Evolutionary conservation across 2,113 vertebrate genomes (phyloP).

Genomic region (Aegithalos caudatus): DNA sequence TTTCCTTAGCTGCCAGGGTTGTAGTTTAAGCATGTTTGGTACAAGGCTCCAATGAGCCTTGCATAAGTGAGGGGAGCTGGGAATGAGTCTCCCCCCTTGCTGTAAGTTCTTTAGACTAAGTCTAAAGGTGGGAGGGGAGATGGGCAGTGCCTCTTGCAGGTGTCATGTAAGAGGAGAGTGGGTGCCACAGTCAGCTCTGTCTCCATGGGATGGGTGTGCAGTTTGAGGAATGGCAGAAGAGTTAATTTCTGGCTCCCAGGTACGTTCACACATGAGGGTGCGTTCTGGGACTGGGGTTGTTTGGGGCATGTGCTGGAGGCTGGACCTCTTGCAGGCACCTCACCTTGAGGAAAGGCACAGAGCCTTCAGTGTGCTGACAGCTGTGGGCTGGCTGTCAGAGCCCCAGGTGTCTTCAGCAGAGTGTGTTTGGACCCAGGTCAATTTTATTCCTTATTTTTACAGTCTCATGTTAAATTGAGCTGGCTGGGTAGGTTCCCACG

Average conservation of each 20-base stretch:
- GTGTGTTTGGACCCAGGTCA: background rate
- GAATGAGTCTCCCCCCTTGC: no score
- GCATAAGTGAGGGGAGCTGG: background rate
- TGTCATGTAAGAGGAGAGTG: fast-evolving
- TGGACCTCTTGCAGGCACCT: background rate
- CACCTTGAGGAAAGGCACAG: background rate
- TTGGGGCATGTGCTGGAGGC: background rate
- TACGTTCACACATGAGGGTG: background rate
- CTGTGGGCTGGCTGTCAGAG: background rate
- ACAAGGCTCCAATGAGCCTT: background rate
- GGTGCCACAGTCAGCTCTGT: background rate
- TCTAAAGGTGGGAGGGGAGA: background rate
- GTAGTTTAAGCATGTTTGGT: background rate
- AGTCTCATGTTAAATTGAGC: background rate
- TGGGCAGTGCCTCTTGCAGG: background rate
- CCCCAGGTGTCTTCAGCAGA: background rate
- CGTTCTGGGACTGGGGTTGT: background rate
- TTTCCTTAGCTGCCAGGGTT: background rate
- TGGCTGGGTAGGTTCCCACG: background rate
- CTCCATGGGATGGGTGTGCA: background rate
- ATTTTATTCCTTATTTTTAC: background rate
- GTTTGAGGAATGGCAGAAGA: background rate
- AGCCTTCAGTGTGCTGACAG: background rate
- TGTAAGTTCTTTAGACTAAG: background rate
- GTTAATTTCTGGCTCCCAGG: background rate